These are phyloP conservation scores for Acronicta alni DNA, from an alignment of 2,888 invertebrate genomes.

Conservation along the genomic window DNA sequence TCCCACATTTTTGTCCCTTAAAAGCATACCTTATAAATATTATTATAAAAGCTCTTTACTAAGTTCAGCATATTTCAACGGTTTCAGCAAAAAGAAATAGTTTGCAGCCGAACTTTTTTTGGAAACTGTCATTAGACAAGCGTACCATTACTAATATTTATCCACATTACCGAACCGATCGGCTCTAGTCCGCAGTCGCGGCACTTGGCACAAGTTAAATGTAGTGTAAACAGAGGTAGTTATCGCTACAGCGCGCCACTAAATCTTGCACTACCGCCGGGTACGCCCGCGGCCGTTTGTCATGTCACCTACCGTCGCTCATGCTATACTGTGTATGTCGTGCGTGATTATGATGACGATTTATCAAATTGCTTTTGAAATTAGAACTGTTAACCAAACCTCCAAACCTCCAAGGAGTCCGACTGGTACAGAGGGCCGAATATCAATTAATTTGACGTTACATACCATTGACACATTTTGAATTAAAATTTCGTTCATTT, in stretches of 20 bases:
- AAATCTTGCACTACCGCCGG: constrained; percentile 77
- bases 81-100: not conserved
- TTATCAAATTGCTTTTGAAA: constrained; percentile 57
- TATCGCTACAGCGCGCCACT: constrained; percentile 79
- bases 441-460: not conserved
- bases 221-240: constrained; percentile 86
- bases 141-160: constrained; percentile 65
- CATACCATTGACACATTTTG: not conserved
- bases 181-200: constrained; percentile 65
- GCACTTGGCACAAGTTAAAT: constrained; percentile 85
- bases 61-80: not conserved
- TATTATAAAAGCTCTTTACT: no score
- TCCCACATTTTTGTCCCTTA: no score
- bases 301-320: constrained; percentile 77
- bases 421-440: no score
- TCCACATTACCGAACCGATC: constrained; percentile 61
- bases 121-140: constrained; percentile 52
- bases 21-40: no score
- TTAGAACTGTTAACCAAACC: constrained; percentile 4
- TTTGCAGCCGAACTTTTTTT: constrained; percentile 3
- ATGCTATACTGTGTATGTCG: constrained; percentile 63
- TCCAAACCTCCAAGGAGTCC: not conserved
- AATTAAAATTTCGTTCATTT: no score
- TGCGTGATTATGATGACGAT: constrained; percentile 65
- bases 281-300: constrained; percentile 70